Evolutionary conservation across 2,113 vertebrate species (phyloP).

Genomic region (Asarcornis scutulata): DNA sequence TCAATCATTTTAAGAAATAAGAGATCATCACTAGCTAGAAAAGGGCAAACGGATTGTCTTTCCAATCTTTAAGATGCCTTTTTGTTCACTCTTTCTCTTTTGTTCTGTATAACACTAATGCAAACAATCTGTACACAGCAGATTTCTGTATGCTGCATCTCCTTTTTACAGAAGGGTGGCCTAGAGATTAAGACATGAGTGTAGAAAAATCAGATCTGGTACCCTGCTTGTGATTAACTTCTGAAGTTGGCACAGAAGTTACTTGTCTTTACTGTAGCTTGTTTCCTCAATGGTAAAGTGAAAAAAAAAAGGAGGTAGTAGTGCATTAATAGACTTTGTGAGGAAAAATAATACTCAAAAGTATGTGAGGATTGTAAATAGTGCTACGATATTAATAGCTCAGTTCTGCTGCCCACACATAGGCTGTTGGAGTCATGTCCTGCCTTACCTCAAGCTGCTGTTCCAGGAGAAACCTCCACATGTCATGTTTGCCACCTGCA

Average conservation of each 20-base stretch:
- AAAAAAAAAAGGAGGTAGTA: background rate
- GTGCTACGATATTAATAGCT: background rate
- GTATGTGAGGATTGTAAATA: background rate
- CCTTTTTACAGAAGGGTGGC: background rate
- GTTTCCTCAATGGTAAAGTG: background rate
- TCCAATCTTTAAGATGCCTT: background rate
- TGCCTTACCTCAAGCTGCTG: background rate
- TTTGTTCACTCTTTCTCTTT: background rate
- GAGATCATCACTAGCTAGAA: background rate
- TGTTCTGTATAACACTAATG: background rate
- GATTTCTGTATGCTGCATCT: background rate
- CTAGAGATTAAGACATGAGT: background rate
- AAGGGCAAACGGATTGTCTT: slow-evolving; percentile 40
- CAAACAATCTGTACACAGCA: background rate
- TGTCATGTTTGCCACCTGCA: background rate
- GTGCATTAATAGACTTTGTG: background rate
- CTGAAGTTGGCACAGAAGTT: background rate
- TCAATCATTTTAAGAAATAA: background rate
- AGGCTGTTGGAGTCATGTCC: background rate
- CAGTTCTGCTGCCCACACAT: background rate
- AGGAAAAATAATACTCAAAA: background rate
- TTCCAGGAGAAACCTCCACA: background rate
- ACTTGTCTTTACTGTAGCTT: background rate
- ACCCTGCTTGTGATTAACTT: background rate
- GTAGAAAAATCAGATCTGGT: background rate